These are phyloP conservation scores for Anolis sagrei DNA, from an alignment of 2,113 vertebrate species.

Conservation along the genomic window DNA sequence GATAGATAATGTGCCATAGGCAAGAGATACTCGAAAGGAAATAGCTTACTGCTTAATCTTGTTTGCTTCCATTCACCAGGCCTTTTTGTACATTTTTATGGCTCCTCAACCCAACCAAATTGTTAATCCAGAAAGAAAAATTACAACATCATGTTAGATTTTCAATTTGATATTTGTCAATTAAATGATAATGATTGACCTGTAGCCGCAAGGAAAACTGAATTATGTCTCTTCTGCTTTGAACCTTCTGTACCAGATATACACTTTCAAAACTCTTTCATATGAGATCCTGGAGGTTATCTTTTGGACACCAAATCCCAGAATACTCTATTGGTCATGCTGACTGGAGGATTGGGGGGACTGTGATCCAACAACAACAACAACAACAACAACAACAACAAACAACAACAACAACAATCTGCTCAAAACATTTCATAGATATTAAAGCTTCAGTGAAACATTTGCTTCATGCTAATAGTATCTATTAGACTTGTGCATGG, in stretches of 20 bases:
- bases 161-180: conserved; percentile 26
- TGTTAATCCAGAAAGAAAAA: conserved; percentile 70
- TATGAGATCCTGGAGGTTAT: background rate
- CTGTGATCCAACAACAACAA: too few relatives aligned
- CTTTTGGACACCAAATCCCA: background rate
- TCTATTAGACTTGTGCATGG: too few relatives aligned
- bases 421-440: background rate
- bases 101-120: conserved; percentile 69
- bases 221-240: background rate
- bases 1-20: conserved; percentile 63
- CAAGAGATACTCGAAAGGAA: conserved; percentile 67
- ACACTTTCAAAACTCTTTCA: background rate
- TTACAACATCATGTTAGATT: conserved; percentile 56
- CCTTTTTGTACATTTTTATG: conserved; percentile 66
- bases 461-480: background rate
- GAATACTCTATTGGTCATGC: background rate
- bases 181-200: conserved; percentile 23
- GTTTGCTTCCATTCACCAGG: conserved; percentile 67
- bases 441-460: background rate
- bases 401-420: too few relatives aligned
- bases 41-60: conserved; percentile 71
- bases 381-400: too few relatives aligned
- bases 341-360: too few relatives aligned
- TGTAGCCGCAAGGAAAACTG: background rate
- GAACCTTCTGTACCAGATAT: background rate